A percentile compares a stretch with the other conserved stretches of the same genome.
These are phyloP conservation scores for Amphiduros pacificus DNA, from an alignment of 2,888 invertebrate species.

Conservation along the genomic window DNA sequence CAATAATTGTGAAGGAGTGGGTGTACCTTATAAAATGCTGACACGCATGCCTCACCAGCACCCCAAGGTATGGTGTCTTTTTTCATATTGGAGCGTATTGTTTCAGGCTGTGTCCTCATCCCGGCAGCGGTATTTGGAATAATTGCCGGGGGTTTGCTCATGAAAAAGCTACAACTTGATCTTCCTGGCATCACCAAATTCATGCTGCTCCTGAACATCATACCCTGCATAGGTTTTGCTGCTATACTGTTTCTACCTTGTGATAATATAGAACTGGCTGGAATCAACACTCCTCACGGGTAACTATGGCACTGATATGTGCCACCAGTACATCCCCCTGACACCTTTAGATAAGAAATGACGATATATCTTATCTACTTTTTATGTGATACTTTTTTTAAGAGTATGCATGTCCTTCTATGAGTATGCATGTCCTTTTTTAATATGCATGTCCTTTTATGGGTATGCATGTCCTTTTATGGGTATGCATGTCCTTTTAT, in stretches of 20 bases:
- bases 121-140: conserved; percentile 23
- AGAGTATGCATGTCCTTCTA: background rate
- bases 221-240: conserved; percentile 5
- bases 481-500: too few species aligned
- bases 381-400: background rate
- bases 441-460: too few species aligned
- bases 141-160: conserved; percentile 18
- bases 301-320: background rate
- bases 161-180: conserved; percentile 12
- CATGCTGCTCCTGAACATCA: conserved; percentile 7
- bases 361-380: too few species aligned
- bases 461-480: too few species aligned
- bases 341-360: background rate
- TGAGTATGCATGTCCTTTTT: background rate
- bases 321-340: too few species aligned
- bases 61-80: too few species aligned
- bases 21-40: too few species aligned
- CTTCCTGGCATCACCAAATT: conserved; percentile 14
- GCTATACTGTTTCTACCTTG: conserved; percentile 14
- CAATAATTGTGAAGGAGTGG: too few species aligned
- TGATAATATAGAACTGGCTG: conserved; percentile 17
- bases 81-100: too few species aligned
- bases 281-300: conserved; percentile 13
- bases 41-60: too few species aligned
- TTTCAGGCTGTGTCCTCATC: conserved; percentile 24